Evolutionary conservation across 2,797 vertebrate genomes (phyloP).

Genomic region (Gouania willdenowi): DNA sequence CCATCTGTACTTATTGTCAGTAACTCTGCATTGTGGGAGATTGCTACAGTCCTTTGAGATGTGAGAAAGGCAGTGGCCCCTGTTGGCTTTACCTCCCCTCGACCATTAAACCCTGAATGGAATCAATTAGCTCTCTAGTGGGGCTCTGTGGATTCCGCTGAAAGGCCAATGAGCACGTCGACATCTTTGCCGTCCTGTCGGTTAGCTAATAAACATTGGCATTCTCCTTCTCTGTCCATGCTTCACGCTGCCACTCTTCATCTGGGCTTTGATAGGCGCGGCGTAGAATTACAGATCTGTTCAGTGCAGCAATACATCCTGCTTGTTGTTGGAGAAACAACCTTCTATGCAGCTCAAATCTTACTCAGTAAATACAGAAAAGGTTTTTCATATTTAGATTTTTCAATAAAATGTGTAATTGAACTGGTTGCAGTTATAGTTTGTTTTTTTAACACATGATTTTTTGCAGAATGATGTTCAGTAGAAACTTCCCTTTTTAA

Average conservation of each 20-base stretch:
- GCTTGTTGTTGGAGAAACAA: constrained; percentile 5
- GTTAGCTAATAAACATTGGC: constrained; percentile 66
- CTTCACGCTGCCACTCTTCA: constrained; percentile 63
- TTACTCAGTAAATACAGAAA: too few species aligned
- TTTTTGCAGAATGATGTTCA: too few species aligned
- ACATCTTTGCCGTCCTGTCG: constrained; percentile 33
- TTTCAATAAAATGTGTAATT: too few species aligned
- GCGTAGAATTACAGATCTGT: constrained; percentile 73
- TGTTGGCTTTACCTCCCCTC: constrained; percentile 24
- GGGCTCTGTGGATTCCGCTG: constrained; percentile 32
- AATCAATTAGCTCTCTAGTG: constrained; percentile 69
- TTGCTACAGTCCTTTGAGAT: constrained; percentile 25
- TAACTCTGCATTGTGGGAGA: constrained; percentile 33
- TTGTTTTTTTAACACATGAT: too few species aligned
- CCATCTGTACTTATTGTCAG: constrained; percentile 36
- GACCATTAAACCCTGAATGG: constrained; percentile 65
- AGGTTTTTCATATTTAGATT: too few species aligned
- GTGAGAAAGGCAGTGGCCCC: constrained; percentile 22
- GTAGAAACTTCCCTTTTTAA: too few species aligned
- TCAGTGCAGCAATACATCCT: constrained; percentile 30
- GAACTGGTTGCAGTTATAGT: too few species aligned
- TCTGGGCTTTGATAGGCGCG: constrained; percentile 61
- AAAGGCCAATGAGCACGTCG: constrained; percentile 58
- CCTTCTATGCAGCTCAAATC: too few species aligned
- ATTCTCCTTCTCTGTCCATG: constrained; percentile 56